Evolutionary conservation across 2,797 vertebrate species (phyloP).

Genomic region (Remorina albescens): DNA sequence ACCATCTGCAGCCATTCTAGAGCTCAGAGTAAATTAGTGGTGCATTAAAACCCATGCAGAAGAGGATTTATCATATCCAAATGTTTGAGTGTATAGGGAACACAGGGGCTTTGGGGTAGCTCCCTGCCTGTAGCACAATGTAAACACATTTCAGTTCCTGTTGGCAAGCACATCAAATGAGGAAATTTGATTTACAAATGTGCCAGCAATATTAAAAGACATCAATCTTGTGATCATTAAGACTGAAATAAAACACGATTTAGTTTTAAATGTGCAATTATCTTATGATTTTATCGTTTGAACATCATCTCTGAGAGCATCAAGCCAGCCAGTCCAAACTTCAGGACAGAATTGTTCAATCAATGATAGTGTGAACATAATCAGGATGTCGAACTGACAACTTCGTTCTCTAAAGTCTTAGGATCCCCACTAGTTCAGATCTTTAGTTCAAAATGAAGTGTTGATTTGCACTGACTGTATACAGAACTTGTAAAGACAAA

Average conservation of each 20-base stretch:
- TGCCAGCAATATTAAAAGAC: constrained; percentile 16
- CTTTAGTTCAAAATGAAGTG: not conserved
- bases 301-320: constrained; percentile 4
- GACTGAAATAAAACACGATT: not conserved
- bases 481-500: not conserved
- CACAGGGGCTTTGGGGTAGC: constrained; percentile 32
- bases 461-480: not conserved
- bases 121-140: constrained; percentile 14
- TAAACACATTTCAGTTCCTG: constrained; percentile 27
- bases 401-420: not conserved
- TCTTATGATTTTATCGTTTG: not conserved
- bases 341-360: not conserved
- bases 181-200: constrained; percentile 25
- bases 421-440: not conserved
- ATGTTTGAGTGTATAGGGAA: constrained; percentile 40
- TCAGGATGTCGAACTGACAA: not conserved
- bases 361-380: not conserved
- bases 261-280: not conserved
- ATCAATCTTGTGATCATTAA: not conserved
- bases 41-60: constrained; percentile 39
- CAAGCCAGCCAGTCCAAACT: not conserved
- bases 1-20: constrained; percentile 56
- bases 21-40: constrained; percentile 55
- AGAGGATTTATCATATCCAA: constrained; percentile 59
- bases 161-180: constrained; percentile 13